Percentiles rank a stretch among this genome's conserved stretches.
These are phyloP conservation scores for Aplysina aerophoba DNA, from an alignment of 37 sponge, comb jelly and placozoan genomes.

Conservation along the genomic window DNA sequence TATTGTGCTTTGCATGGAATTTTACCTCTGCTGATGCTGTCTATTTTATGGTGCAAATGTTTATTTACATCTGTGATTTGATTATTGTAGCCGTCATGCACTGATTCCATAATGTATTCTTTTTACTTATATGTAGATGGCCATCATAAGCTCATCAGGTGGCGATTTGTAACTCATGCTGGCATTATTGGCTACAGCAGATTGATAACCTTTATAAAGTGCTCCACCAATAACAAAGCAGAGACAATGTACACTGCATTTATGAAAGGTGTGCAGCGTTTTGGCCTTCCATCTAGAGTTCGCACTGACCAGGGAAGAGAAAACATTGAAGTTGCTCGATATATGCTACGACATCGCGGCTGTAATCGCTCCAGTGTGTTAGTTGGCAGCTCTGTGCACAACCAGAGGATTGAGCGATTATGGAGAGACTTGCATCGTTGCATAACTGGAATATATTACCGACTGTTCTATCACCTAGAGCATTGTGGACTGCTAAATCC, in stretches of 20 bases:
- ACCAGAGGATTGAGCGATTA: conserved; percentile 54
- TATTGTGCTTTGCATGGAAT: too few relatives aligned
- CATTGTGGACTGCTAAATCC: conserved; percentile 35
- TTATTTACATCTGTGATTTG: not conserved
- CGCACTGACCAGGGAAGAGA: conserved; percentile 59
- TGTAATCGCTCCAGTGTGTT: conserved; percentile 37
- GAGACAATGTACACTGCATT: conserved; percentile 47
- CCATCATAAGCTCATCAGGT: conserved; percentile 64
- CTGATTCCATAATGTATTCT: not conserved
- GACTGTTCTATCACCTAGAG: conserved; percentile 51
- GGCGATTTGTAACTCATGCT: conserved; percentile 65
- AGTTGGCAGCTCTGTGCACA: conserved; percentile 49
- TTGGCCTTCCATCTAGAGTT: conserved; percentile 60
- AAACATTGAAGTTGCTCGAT: conserved; percentile 44
- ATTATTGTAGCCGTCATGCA: not conserved
- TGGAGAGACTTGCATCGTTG: conserved; percentile 48
- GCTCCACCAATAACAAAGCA: conserved; percentile 56
- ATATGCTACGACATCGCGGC: conserved; percentile 59
- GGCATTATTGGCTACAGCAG: conserved; percentile 56
- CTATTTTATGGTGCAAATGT: not conserved
- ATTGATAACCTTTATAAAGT: conserved; percentile 46
- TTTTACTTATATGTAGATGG: conserved; percentile 39
- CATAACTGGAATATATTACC: conserved; percentile 42
- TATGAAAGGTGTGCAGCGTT: conserved; percentile 26
- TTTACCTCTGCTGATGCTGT: too few relatives aligned